These are phyloP conservation scores for Gymnoscopelus braueri DNA, from an alignment of 2,797 vertebrate species.

Conservation along the genomic window DNA sequence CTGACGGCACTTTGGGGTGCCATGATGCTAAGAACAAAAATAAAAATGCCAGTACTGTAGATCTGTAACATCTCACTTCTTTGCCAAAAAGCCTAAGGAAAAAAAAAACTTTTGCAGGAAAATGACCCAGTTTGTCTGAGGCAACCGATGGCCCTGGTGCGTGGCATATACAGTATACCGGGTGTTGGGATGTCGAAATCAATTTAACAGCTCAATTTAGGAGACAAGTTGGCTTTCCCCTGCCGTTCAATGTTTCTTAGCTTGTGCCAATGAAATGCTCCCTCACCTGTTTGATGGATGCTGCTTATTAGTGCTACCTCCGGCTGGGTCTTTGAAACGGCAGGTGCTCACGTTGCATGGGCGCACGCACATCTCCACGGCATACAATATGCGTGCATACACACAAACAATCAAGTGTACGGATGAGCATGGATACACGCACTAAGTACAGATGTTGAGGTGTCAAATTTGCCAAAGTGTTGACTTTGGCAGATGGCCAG, in stretches of 20 bases:
- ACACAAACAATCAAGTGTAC: conserved; percentile 4
- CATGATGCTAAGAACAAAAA: conserved; percentile 33
- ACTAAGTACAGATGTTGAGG: conserved; percentile 9
- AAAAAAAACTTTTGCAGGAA: conserved; percentile 32
- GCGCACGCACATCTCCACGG: neutral
- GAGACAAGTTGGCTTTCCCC: conserved; percentile 52
- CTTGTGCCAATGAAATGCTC: conserved; percentile 50
- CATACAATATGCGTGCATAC: neutral
- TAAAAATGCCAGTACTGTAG: conserved; percentile 15
- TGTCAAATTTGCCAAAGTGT: conserved; percentile 30
- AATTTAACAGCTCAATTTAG: conserved; percentile 60
- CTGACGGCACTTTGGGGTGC: conserved; percentile 52
- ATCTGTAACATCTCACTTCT: conserved; percentile 34
- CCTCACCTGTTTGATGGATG: conserved; percentile 58
- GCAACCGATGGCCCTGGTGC: conserved; percentile 39
- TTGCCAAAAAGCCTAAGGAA: too few species aligned
- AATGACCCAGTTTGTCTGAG: conserved; percentile 50
- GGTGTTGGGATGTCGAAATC: conserved; percentile 64
- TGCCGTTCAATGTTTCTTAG: conserved; percentile 56
- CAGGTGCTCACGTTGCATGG: conserved; percentile 47
- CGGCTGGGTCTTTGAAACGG: conserved; percentile 61
- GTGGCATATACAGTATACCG: conserved; percentile 18
- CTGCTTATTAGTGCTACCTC: conserved; percentile 60
- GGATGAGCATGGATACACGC: neutral
- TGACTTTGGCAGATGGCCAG: conserved; percentile 29